These are phyloP conservation scores for Plusia festucae DNA, from an alignment of 2,888 invertebrate genomes.

Conservation along the genomic window DNA sequence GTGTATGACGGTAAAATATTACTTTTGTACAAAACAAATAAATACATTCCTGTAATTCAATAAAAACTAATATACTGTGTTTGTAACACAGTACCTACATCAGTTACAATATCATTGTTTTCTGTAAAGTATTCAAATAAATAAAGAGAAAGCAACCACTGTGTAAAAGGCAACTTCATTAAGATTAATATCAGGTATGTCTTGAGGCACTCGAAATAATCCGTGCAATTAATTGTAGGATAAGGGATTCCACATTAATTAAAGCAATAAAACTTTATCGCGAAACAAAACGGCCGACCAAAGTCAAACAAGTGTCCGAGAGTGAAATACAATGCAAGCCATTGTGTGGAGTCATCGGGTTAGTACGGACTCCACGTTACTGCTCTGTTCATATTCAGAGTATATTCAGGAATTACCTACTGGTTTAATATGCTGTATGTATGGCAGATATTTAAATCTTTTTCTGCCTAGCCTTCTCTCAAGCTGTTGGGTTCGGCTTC, in stretches of 20 bases:
- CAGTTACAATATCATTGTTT: slow-evolving; percentile 3
- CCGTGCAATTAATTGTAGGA: slow-evolving; percentile 54
- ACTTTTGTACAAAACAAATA: neutral
- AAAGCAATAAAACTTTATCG: slow-evolving; percentile 43
- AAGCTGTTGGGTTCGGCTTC: too few species aligned
- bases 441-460: too few species aligned
- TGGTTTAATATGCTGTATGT: too few species aligned
- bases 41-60: too few species aligned
- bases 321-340: neutral
- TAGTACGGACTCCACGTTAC: neutral
- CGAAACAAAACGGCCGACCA: slow-evolving; percentile 31
- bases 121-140: slow-evolving; percentile 34
- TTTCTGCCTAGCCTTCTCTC: too few species aligned
- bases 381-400: neutral
- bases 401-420: neutral
- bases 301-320: slow-evolving; percentile 23
- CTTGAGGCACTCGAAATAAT: slow-evolving; percentile 54
- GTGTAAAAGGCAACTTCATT: slow-evolving; percentile 52
- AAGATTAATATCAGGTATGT: slow-evolving; percentile 56
- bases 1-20: too few species aligned
- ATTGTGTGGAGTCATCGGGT: neutral
- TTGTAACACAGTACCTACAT: too few species aligned
- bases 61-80: too few species aligned
- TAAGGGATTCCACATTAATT: slow-evolving; percentile 49
- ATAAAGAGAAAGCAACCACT: slow-evolving; percentile 44